Evolutionary conservation across 2,888 invertebrate genomes (phyloP), one percentile per base, ranked within the genome.

Genomic region (Maniola hyperantus): DNA sequence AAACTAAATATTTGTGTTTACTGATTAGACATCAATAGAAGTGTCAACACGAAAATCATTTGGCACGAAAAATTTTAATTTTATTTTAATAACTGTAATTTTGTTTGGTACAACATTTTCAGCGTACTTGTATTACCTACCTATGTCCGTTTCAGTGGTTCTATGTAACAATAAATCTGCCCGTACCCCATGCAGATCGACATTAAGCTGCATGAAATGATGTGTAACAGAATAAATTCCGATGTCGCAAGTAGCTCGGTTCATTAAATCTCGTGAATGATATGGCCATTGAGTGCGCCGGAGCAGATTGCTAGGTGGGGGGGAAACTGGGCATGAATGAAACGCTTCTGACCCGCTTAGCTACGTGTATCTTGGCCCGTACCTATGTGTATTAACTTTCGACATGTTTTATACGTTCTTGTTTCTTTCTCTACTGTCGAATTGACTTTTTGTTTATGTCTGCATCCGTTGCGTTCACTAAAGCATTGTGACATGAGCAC

Each of bases 211-310:
- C 54, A 48, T 66, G 70, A 63, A 74, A 67, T 71, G 68, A 67
- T 70, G 71, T 73, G 72, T 71, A 70, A 70, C 73, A 72, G 72
- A 71, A 71, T 69, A 69, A 59, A 71, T 68, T 67, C 71, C 70
- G 67, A 71, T 73, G 73, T 72, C 66, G 73, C 69, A 73, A 72
- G 71, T 73, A 71, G 59, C 68, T 74, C 74, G 77, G 73, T 78
- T 75, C 78, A 78, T 78, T 80, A 77, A 78, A 74, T 71, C 71
- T 69, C 73, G 74, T 78, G 76, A 78, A 78, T 79, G 79, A 79
- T 76, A 77, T 74, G 76, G 72, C 76, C 74, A 68, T 72, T 76
- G 76, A 75, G 70, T 71, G 72, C 71, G 72, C 64, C 69, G 64
- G 68, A 44, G 74, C 70, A 68, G 70, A 61, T 64, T 64, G 65